A percentile compares a stretch with the other conserved stretches of the same genome.
Evolutionary conservation across 2,888 invertebrate species (phyloP).

Genomic region (Pogonocherus hispidulus): DNA sequence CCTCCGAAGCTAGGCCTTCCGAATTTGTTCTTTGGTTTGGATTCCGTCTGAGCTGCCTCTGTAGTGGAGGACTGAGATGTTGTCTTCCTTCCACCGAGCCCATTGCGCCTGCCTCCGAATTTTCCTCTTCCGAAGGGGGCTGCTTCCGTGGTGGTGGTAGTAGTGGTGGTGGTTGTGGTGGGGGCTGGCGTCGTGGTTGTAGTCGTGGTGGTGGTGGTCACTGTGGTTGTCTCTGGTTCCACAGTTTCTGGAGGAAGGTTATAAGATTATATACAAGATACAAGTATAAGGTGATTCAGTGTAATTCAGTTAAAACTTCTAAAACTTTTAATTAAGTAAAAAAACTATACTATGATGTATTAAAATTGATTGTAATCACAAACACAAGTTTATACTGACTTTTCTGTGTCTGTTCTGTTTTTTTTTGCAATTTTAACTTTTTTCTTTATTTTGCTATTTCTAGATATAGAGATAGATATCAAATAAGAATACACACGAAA

Average conservation of each 20-base stretch:
- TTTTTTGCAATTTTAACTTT: no score
- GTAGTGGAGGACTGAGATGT: slow-evolving; percentile 61
- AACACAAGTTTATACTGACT: no score
- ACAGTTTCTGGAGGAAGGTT: slow-evolving; percentile 54
- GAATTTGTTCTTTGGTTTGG: slow-evolving; percentile 69
- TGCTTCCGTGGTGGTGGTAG: slow-evolving; percentile 59
- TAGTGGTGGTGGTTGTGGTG: slow-evolving; percentile 56
- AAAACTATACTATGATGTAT: no score
- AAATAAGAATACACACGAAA: no score
- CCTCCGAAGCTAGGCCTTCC: slow-evolving; percentile 69
- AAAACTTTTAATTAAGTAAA: no score
- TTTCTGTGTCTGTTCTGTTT: no score
- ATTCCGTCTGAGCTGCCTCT: slow-evolving; percentile 69
- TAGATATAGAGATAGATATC: no score
- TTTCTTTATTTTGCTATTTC: no score
- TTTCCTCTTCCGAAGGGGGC: slow-evolving; percentile 59
- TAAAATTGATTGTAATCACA: no score
- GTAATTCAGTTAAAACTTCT: no score
- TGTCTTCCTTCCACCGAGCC: slow-evolving; percentile 58
- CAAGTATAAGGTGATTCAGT: no score
- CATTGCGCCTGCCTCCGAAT: slow-evolving; percentile 52
- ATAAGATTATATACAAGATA: no score
- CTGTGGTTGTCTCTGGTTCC: slow-evolving; percentile 68
- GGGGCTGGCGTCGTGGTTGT: slow-evolving; percentile 70
- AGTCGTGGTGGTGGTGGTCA: slow-evolving; percentile 70